These are phyloP conservation scores for Agonopterix subpropinquella DNA, from an alignment of 2,888 invertebrate species.

Conservation along the genomic window DNA sequence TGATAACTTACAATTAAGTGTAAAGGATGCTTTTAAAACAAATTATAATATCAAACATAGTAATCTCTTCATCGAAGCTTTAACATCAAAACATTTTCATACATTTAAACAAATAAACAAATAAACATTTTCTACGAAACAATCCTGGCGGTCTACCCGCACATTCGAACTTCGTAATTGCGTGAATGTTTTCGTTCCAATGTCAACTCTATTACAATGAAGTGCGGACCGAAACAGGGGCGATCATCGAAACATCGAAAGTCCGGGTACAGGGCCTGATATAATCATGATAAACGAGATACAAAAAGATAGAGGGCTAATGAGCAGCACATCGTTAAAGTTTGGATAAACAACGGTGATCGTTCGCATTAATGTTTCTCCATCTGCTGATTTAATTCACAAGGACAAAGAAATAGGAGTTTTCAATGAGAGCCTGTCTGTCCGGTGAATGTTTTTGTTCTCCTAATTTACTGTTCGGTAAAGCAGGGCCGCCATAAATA, in stretches of 20 bases:
- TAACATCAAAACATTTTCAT: constrained; percentile 10
- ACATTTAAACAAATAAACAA: too few relatives aligned
- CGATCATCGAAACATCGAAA: too few relatives aligned
- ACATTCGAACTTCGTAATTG: too few relatives aligned
- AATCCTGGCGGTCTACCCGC: too few relatives aligned
- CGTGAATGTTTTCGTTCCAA: too few relatives aligned
- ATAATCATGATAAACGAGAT: constrained; percentile 13
- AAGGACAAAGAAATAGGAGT: constrained; percentile 42
- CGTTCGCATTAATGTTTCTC: constrained; percentile 25
- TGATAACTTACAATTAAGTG: too few relatives aligned
- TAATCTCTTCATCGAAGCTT: not conserved
- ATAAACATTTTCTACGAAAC: constrained; percentile 7
- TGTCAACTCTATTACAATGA: too few relatives aligned
- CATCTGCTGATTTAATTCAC: constrained; percentile 25
- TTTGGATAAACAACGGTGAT: constrained; percentile 33
- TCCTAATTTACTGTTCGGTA: constrained; percentile 57
- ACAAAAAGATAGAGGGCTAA: constrained; percentile 18
- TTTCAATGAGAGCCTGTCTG: constrained; percentile 40
- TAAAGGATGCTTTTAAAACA: too few relatives aligned
- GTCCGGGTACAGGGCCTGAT: too few relatives aligned
- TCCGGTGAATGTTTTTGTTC: constrained; percentile 45
- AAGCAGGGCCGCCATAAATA: constrained; percentile 61
- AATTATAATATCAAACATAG: too few relatives aligned
- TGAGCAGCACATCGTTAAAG: constrained; percentile 26
- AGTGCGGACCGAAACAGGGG: too few relatives aligned